Evolutionary conservation across 2,797 vertebrate genomes (phyloP).

Genomic region (Cyprinodon diabolis): DNA sequence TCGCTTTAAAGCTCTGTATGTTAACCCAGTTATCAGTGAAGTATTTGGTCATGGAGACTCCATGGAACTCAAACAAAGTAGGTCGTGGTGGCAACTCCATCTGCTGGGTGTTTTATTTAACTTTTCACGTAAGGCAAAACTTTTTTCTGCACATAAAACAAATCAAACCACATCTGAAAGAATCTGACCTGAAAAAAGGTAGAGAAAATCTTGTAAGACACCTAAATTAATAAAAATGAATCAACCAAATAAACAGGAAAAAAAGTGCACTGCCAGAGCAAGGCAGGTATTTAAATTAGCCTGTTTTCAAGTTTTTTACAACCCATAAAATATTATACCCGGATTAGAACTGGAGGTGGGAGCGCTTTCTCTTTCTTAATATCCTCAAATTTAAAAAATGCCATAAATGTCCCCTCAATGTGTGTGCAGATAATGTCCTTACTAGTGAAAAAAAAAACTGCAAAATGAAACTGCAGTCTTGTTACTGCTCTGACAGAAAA

Average conservation of each 20-base stretch:
- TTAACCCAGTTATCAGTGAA: constrained; percentile 77
- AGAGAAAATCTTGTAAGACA: background rate
- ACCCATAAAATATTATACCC: background rate
- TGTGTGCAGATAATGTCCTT: background rate
- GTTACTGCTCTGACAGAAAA: background rate
- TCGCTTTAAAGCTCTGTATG: constrained; percentile 70
- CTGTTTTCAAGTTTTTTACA: background rate
- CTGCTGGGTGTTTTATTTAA: constrained; percentile 9
- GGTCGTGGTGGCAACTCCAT: constrained; percentile 44
- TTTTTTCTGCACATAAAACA: background rate
- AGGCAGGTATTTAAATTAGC: background rate
- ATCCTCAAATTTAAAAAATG: background rate
- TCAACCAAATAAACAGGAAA: no score
- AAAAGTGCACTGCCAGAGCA: background rate
- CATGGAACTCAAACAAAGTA: constrained; percentile 67
- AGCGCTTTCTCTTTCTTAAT: background rate
- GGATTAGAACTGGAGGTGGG: background rate
- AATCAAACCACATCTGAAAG: background rate
- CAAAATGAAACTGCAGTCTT: background rate
- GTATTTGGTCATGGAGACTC: constrained; percentile 59
- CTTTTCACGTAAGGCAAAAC: background rate
- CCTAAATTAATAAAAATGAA: background rate
- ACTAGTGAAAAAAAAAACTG: background rate
- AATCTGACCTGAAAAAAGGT: background rate
- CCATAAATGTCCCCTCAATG: background rate